These are phyloP conservation scores for Myotis pilosus DNA, from an alignment of 2,797 vertebrate species.

Conservation along the genomic window DNA sequence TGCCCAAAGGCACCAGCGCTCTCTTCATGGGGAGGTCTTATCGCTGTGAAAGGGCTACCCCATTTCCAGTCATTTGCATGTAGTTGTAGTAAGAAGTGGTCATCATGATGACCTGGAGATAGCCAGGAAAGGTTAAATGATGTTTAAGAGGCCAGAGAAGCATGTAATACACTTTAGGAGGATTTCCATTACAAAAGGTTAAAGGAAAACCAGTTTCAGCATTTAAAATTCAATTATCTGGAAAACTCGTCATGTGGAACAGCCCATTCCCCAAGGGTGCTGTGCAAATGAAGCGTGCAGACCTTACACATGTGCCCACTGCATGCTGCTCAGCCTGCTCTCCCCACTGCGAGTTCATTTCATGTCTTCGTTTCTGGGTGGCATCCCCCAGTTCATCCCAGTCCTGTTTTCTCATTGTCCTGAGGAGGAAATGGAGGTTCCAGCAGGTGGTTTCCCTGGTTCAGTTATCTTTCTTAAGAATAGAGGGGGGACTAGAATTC, in stretches of 20 bases:
- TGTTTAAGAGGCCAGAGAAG: constrained; percentile 54
- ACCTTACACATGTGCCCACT: fast-evolving
- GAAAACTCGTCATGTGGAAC: constrained; percentile 48
- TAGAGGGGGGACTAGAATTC: not conserved
- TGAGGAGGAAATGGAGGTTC: not conserved
- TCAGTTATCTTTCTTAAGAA: not conserved
- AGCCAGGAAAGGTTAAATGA: constrained; percentile 52
- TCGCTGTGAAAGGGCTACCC: not conserved
- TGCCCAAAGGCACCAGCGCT: not conserved
- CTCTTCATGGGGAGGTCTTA: not conserved
- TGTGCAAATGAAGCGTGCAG: fast-evolving
- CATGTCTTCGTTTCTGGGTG: not conserved
- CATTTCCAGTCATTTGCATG: not conserved
- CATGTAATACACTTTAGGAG: constrained; percentile 54
- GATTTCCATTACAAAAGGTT: constrained; percentile 62
- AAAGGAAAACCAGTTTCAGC: constrained; percentile 68
- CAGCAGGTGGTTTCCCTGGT: not conserved
- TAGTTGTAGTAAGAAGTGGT: not conserved
- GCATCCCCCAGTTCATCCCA: not conserved
- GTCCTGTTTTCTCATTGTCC: not conserved
- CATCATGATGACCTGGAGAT: constrained; percentile 32
- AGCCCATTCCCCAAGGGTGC: constrained; percentile 23
- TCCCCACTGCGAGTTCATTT: not conserved
- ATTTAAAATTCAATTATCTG: constrained; percentile 73
- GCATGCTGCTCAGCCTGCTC: not conserved